Base-by-base conservation (phyloP, 2,797 vertebrate genomes). In the Pseudopleuronectes americanus region DNA sequence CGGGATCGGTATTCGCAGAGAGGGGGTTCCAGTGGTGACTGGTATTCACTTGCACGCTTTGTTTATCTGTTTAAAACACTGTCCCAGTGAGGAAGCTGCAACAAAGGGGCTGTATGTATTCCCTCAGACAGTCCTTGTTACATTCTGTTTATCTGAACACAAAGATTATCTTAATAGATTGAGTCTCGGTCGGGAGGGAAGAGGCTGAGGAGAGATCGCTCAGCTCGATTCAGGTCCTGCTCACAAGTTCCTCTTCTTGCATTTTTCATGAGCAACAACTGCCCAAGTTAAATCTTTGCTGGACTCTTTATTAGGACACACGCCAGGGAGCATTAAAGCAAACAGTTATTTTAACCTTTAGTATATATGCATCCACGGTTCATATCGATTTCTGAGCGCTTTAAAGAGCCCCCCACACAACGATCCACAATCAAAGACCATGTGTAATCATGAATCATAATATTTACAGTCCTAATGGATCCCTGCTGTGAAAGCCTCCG, bases 401-500 rank as follows among this genome's bases (percentile, higher is more conserved):
- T 66, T 72, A 63, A 74, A 84, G 49, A 59, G 33, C 53, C 68
- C 62, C 63, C 28, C 59, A 57, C 70, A 24, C 24, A n/a, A n/a
- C 76, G 73, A 54, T 59, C 33, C 47, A 67, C 63, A 72, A 81
- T 84, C 56, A 69, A 60, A 84, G 57, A 79, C 73, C 64, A 33
- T 64, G 74, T 71, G 45, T 79, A 84, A 91, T 88, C 77, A 85
- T 88, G 86, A 89, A 90, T 90, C 87, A 86, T 81, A 84, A 88
- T 77, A 82, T 91, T 86, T 89, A 80, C 87, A 74, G 79, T 87
- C 76, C 83, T 90, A 85, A 87, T 84, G 81, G 91, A 79, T 69
- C 75, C 58, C 56, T 81, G 73, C 68, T 68, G 83, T 80, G 67
- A 87, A 86, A 90, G 76, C 79, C 80, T 83, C 76, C 70, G 83